phyloP scores from a whole-genome alignment of 1,140 invertebrate genomes.

The Caerostris extrusa region DNA sequence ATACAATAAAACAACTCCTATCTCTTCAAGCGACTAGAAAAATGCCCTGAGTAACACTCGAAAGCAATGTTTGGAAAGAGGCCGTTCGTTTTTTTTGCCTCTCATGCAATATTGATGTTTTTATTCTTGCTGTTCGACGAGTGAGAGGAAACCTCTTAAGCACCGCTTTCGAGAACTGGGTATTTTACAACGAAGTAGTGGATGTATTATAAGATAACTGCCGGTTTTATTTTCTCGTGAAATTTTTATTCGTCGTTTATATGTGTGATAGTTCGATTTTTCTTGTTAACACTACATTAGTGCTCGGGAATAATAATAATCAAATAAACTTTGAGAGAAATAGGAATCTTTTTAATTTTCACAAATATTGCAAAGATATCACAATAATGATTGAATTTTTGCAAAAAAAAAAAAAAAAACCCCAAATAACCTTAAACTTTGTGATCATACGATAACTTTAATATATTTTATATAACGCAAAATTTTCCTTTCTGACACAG shows the following conservation, averaged over 20 bases:
- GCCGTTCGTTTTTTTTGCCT: background rate
- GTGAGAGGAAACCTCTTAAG: background rate
- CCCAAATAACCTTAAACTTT: background rate
- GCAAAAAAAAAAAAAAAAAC: background rate
- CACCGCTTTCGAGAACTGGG: constrained; percentile 17
- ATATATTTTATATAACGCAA: background rate
- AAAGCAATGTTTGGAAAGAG: background rate
- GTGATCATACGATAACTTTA: background rate
- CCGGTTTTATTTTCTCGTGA: constrained; percentile 24
- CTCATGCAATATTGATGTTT: constrained; percentile 51
- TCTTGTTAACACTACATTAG: no score
- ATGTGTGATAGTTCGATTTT: background rate
- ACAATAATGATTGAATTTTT: background rate
- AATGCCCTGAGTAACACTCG: background rate
- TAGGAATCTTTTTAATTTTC: no score
- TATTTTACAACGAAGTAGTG: constrained; percentile 6
- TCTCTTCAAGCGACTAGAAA: background rate
- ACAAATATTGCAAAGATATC: background rate
- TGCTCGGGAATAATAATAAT: no score
- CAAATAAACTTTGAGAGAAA: no score
- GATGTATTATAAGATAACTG: constrained; percentile 20
- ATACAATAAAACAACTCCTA: constrained; percentile 50
- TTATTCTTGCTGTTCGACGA: background rate
- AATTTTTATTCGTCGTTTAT: constrained; percentile 5
- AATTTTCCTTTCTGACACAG: no score